These are phyloP conservation scores for Pitta sordida DNA, from an alignment of 2,113 vertebrate genomes.

Conservation along the genomic window DNA sequence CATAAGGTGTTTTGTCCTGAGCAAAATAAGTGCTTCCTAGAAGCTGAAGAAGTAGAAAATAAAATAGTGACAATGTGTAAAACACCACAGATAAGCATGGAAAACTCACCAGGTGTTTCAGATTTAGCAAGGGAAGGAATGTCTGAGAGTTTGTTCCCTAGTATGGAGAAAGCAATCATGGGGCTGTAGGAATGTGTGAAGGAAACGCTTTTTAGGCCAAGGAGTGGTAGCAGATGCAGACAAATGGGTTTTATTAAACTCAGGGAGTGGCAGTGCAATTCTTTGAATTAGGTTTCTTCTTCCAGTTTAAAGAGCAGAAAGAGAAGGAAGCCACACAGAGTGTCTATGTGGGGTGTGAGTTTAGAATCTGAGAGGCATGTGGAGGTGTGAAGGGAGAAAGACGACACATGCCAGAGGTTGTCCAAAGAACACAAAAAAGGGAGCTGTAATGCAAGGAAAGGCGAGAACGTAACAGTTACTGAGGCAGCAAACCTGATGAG, in stretches of 20 bases:
- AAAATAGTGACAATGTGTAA: not conserved
- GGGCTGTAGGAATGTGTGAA: not conserved
- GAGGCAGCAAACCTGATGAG: not conserved
- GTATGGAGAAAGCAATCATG: not conserved
- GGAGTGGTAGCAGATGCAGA: not conserved
- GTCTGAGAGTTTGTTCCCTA: not conserved
- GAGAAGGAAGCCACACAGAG: not conserved
- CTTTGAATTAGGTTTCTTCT: not conserved
- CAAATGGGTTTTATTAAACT: not conserved
- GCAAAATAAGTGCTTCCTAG: not conserved
- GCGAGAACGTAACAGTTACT: not conserved
- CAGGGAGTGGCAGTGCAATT: not conserved
- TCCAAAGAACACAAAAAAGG: not conserved
- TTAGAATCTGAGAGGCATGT: not conserved
- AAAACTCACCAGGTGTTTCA: not conserved
- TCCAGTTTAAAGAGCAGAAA: slow-evolving; percentile 14
- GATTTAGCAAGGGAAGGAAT: not conserved
- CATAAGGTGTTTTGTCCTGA: not conserved
- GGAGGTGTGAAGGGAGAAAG: not conserved
- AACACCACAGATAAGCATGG: not conserved
- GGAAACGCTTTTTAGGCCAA: not conserved
- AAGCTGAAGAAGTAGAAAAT: not conserved
- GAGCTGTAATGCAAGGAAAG: not conserved
- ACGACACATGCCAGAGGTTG: not conserved
- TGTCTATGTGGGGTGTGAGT: not conserved